Evolutionary conservation across 2,797 vertebrate genomes (phyloP).

Genomic region (Varecia variegata): DNA sequence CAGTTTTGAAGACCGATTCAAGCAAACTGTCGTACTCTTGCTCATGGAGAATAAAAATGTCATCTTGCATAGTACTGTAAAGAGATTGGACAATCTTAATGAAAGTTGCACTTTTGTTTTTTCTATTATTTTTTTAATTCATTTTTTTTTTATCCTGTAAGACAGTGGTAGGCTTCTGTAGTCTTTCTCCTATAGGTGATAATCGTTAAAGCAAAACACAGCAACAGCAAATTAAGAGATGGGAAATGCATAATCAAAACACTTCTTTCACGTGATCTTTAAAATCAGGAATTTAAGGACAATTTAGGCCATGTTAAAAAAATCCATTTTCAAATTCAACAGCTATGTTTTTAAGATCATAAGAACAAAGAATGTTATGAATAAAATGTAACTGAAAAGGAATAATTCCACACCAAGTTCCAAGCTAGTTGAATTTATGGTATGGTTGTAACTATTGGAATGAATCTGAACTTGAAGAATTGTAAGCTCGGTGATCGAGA

Average conservation of each 20-base stretch:
- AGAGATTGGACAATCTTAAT: conserved; percentile 33
- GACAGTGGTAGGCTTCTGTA: background rate
- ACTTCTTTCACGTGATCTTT: background rate
- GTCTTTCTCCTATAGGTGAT: background rate
- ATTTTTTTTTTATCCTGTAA: background rate
- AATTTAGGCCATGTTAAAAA: background rate
- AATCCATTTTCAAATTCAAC: background rate
- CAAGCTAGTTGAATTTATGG: background rate
- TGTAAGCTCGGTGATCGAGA: background rate
- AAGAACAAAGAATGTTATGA: background rate
- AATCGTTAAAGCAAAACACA: background rate
- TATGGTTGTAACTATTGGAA: background rate
- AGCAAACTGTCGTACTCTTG: conserved; percentile 98
- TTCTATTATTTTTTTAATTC: background rate
- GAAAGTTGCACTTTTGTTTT: background rate
- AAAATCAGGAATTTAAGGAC: background rate
- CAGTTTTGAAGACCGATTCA: conserved; percentile 97
- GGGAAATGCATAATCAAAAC: background rate
- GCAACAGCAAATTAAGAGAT: background rate
- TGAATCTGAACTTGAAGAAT: background rate
- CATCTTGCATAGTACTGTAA: conserved; percentile 95
- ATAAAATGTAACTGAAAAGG: background rate
- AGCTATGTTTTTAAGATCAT: background rate
- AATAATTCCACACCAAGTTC: background rate
- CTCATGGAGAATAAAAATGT: conserved; percentile 96